Conservation (phyloP, 2,113 vertebrate genomes). For the Serinus canaria region DNA sequence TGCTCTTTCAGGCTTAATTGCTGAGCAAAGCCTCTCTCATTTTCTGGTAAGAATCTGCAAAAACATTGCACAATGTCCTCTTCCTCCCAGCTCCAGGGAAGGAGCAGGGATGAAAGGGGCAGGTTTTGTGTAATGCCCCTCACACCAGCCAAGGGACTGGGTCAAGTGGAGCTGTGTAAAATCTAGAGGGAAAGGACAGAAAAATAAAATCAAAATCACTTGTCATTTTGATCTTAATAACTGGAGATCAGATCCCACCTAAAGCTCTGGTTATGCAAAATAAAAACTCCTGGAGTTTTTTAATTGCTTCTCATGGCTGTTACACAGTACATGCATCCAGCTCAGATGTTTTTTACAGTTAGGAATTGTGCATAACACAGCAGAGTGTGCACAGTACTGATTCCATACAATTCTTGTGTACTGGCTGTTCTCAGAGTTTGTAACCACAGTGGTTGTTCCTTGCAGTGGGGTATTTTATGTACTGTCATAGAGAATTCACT, state of each 20-base stretch:
- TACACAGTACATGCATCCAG: accelerated
- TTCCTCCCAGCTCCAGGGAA: accelerated
- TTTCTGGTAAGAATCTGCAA: background rate
- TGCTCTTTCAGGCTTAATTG: background rate
- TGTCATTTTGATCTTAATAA: background rate
- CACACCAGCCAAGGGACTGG: too few relatives aligned
- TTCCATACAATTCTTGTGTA: accelerated
- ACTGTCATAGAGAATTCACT: background rate
- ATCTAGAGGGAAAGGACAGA: background rate
- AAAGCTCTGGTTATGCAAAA: background rate
- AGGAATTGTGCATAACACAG: background rate
- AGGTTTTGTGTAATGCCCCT: background rate
- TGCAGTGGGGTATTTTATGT: background rate
- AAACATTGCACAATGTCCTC: background rate
- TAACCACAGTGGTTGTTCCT: background rate
- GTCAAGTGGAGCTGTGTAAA: background rate
- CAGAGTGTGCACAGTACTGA: background rate
- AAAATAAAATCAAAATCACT: background rate
- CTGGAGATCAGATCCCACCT: background rate
- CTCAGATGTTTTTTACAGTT: background rate
- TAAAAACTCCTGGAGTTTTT: accelerated
- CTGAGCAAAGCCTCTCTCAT: background rate
- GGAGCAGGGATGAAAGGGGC: background rate
- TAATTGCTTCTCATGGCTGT: background rate
- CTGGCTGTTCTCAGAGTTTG: background rate